Percentiles rank a stretch among this genome's conserved stretches.
phyloP scores from a whole-genome alignment of 2,113 vertebrate species.

The Centrocercus urophasianus region DNA sequence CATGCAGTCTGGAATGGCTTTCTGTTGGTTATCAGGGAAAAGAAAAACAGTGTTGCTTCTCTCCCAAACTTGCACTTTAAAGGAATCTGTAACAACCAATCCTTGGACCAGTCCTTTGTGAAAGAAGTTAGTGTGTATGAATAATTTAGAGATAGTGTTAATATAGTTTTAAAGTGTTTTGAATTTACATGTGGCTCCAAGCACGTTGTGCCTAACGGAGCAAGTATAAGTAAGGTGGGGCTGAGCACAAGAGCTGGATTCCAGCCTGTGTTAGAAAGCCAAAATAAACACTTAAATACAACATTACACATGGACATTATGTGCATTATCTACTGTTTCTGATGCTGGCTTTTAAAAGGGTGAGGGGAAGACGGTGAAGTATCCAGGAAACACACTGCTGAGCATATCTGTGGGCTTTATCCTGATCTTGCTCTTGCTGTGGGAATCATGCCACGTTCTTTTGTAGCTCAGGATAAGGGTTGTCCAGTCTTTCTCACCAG shows the following conservation, averaged over 20 bases:
- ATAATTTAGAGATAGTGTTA: conserved; percentile 60
- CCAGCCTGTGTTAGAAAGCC: conserved; percentile 68
- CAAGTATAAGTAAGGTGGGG: conserved; percentile 80
- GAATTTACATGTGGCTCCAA: conserved; percentile 58
- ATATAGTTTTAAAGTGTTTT: conserved; percentile 59
- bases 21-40: conserved; percentile 71
- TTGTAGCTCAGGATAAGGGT: not conserved
- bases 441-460: not conserved
- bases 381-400: not conserved
- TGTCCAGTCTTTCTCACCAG: not conserved
- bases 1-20: conserved; percentile 54
- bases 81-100: conserved; percentile 42
- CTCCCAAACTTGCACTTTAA: conserved; percentile 17
- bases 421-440: not conserved
- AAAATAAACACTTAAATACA: conserved; percentile 75
- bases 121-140: conserved; percentile 50
- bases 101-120: conserved; percentile 7
- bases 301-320: conserved; percentile 51
- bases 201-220: conserved; percentile 70
- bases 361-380: not conserved
- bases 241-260: conserved; percentile 70
- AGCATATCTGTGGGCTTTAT: not conserved
- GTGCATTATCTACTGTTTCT: conserved; percentile 62
- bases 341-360: conserved; percentile 39
- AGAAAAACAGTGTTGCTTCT: conserved; percentile 39